A percentile compares a stretch with the other conserved stretches of the same genome.
Conservation (phyloP, 1,140 invertebrate species). For the Chrysomallon squamiferum region DNA sequence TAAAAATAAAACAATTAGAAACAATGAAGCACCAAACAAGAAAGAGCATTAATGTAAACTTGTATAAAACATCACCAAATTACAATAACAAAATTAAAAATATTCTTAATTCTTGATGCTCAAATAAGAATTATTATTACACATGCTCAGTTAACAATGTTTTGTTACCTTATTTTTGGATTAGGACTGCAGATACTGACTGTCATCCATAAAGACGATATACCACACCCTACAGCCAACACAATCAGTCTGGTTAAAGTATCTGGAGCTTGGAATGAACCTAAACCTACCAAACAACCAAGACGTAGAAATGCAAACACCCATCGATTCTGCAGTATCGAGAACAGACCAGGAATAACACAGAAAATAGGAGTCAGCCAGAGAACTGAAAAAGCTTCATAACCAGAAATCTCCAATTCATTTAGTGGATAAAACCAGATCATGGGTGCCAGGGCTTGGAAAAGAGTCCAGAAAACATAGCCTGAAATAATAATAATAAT, state of each 20-base stretch:
- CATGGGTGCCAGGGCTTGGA: conserved; percentile 61
- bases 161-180: conserved; percentile 42
- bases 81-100: too few relatives aligned
- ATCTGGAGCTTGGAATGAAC: conserved; percentile 56
- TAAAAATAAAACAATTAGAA: too few relatives aligned
- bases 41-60: too few relatives aligned
- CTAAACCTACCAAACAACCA: conserved; percentile 38
- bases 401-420: conserved; percentile 62
- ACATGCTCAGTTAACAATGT: too few relatives aligned
- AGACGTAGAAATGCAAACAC: conserved; percentile 46
- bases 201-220: conserved; percentile 50
- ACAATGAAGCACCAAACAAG: too few relatives aligned
- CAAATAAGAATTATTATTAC: too few relatives aligned
- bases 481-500: conserved; percentile 42
- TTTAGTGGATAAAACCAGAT: conserved; percentile 65
- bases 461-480: conserved; percentile 62
- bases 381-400: conserved; percentile 57
- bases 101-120: too few relatives aligned
- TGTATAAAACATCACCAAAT: too few relatives aligned
- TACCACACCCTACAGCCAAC: conserved; percentile 49
- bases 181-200: conserved; percentile 50
- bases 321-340: conserved; percentile 40
- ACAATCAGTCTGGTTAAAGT: conserved; percentile 53
- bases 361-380: conserved; percentile 56
- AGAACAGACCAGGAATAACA: conserved; percentile 36